Evolutionary conservation across 1,140 invertebrate species (phyloP).

Genomic region (Drosophila santomea): DNA sequence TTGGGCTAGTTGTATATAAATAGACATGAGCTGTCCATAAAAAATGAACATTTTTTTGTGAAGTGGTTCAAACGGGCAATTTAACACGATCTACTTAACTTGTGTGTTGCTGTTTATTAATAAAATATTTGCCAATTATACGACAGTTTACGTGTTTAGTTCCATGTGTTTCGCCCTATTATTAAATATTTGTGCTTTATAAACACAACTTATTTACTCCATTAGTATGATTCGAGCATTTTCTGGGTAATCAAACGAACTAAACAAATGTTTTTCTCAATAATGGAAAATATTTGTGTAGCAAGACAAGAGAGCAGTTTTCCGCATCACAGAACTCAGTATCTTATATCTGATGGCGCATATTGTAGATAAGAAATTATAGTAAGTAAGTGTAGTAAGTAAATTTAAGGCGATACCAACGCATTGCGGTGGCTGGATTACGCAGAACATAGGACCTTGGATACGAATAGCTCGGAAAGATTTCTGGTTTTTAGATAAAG

Average conservation of each 20-base stretch:
- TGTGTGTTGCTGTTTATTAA: neutral
- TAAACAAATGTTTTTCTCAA: conserved; percentile 20
- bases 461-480: conserved; percentile 57
- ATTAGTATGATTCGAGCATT: neutral
- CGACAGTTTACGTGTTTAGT: neutral
- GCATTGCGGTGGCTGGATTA: conserved; percentile 40
- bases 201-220: conserved; percentile 1
- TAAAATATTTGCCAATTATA: conserved; percentile 4
- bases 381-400: neutral
- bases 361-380: conserved; percentile 16
- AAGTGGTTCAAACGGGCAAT: neutral
- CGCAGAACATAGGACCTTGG: neutral
- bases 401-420: conserved; percentile 1
- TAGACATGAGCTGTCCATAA: too few species aligned
- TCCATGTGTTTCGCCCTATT: neutral
- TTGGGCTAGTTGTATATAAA: too few species aligned
- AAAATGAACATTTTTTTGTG: neutral
- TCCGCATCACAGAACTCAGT: neutral
- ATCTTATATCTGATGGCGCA: neutral
- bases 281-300: conserved; percentile 6
- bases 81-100: neutral
- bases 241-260: neutral
- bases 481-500: conserved; percentile 47
- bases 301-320: neutral
- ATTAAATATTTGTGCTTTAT: conserved; percentile 4